A percentile compares a stretch with the other conserved stretches of the same genome.
Conservation (phyloP, 2,113 vertebrate species). For the Haemorhous mexicanus region DNA sequence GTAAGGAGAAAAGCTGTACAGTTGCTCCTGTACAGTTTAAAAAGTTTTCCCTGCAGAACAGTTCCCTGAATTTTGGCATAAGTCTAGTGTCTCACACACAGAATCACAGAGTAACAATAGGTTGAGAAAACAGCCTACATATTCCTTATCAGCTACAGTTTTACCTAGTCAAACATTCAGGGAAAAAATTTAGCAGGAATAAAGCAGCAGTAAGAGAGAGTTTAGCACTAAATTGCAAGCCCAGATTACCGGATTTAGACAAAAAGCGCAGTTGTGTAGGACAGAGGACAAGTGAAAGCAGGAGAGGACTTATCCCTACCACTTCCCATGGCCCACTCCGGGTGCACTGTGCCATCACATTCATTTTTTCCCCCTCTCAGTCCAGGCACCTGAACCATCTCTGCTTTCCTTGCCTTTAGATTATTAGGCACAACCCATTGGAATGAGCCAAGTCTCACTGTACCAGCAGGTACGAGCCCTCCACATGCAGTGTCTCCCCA, state of each 20-base stretch:
- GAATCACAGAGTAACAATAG: not conserved
- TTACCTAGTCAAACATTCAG: not conserved
- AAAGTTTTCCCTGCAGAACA: not conserved
- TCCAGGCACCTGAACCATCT: not conserved
- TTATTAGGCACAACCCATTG: not conserved
- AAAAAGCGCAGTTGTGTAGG: not conserved
- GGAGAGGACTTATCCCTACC: not conserved
- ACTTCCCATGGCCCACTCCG: not conserved
- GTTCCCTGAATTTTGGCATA: not conserved
- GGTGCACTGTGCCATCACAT: not conserved
- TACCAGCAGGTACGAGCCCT: rapidly evolving
- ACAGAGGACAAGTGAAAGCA: not conserved
- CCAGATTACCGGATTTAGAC: not conserved
- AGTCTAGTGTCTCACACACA: not conserved
- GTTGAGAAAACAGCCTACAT: not conserved
- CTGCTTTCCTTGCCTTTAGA: not conserved
- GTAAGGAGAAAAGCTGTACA: not conserved
- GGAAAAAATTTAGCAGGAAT: not conserved
- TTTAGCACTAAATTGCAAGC: not conserved
- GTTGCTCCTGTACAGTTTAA: not conserved
- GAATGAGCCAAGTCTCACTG: not conserved
- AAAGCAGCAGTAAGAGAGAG: not conserved
- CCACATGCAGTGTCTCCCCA: not conserved
- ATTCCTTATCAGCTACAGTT: not conserved
- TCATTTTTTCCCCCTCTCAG: not conserved